Percentiles rank a stretch among this genome's conserved stretches.
Evolutionary conservation across 2,113 vertebrate species (phyloP).

Genomic region (Aptenodytes patagonicus): DNA sequence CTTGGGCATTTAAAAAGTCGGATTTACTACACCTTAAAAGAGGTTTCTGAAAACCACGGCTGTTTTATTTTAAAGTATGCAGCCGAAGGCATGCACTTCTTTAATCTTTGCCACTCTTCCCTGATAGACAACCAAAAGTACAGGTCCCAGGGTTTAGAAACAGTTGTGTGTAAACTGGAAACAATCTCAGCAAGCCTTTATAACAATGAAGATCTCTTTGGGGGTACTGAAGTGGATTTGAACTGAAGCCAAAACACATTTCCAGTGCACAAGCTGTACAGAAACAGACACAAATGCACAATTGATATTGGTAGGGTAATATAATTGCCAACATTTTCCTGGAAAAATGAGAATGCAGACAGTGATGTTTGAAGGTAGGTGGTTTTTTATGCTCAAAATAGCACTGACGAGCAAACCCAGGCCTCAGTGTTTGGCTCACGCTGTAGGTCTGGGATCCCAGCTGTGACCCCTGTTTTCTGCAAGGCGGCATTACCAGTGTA

Average conservation of each 20-base stretch:
- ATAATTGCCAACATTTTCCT: slow-evolving; percentile 39
- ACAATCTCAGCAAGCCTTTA: slow-evolving; percentile 62
- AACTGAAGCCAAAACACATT: slow-evolving; percentile 66
- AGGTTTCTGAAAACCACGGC: slow-evolving; percentile 56
- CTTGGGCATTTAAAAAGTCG: slow-evolving; percentile 64
- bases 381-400: neutral
- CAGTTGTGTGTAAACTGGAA: slow-evolving; percentile 59
- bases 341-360: slow-evolving; percentile 51
- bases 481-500: neutral
- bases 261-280: slow-evolving; percentile 49
- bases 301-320: slow-evolving; percentile 39
- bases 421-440: neutral
- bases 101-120: slow-evolving; percentile 68
- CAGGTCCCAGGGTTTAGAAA: slow-evolving; percentile 43
- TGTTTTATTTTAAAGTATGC: slow-evolving; percentile 67
- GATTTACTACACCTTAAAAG: slow-evolving; percentile 71
- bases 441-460: neutral
- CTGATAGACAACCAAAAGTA: slow-evolving; percentile 52
- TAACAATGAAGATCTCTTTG: slow-evolving; percentile 67
- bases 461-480: neutral
- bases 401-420: slow-evolving; percentile 7
- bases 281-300: slow-evolving; percentile 46
- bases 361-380: slow-evolving; percentile 18
- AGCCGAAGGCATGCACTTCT: slow-evolving; percentile 57
- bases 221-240: slow-evolving; percentile 66